A percentile compares a stretch with the other conserved stretches of the same genome.
Conservation (phyloP, 2,888 invertebrate genomes). For the Drosophila robusta region DNA sequence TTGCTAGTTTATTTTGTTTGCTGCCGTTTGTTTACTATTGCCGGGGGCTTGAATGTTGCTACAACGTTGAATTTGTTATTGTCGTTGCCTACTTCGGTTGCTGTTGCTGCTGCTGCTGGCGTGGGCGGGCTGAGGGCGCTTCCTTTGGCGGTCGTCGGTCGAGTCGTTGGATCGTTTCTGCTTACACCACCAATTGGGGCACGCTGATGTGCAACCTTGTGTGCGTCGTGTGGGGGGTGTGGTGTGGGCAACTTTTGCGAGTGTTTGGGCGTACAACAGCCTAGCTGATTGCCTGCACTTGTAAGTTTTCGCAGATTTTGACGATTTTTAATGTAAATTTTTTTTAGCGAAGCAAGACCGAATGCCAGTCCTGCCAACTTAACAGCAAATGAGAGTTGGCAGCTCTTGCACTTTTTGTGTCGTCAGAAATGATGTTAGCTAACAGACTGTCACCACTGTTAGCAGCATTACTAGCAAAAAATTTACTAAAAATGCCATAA, state of each 20-base stretch:
- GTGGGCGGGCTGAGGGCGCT: constrained; percentile 53
- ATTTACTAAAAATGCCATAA: constrained; percentile 29
- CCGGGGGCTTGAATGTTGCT: constrained; percentile 34
- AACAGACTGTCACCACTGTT: constrained; percentile 18
- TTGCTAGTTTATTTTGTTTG: constrained; percentile 44
- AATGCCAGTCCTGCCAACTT: constrained; percentile 58
- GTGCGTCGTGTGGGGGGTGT: constrained; percentile 18
- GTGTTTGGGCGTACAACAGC: constrained; percentile 45
- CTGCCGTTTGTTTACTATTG: constrained; percentile 50
- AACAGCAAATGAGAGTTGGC: constrained; percentile 32
- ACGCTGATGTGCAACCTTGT: constrained; percentile 29
- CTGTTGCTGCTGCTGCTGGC: constrained; percentile 41
- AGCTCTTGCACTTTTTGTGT: constrained; percentile 47
- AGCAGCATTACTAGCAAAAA: constrained; percentile 1
- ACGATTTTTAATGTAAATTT: constrained; percentile 59
- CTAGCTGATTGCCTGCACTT: constrained; percentile 61
- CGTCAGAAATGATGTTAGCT: constrained; percentile 39
- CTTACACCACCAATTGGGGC: constrained; percentile 58
- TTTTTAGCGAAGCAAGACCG: constrained; percentile 62
- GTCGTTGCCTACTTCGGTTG: constrained; percentile 39
- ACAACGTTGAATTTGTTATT: constrained; percentile 48
- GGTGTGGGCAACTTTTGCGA: constrained; percentile 21
- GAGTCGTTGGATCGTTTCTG: constrained; percentile 56
- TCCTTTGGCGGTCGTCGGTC: constrained; percentile 69
- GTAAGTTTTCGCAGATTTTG: constrained; percentile 67